Base-by-base conservation (phyloP, 2,113 vertebrate genomes). In the Ariopsis seemanni region DNA sequence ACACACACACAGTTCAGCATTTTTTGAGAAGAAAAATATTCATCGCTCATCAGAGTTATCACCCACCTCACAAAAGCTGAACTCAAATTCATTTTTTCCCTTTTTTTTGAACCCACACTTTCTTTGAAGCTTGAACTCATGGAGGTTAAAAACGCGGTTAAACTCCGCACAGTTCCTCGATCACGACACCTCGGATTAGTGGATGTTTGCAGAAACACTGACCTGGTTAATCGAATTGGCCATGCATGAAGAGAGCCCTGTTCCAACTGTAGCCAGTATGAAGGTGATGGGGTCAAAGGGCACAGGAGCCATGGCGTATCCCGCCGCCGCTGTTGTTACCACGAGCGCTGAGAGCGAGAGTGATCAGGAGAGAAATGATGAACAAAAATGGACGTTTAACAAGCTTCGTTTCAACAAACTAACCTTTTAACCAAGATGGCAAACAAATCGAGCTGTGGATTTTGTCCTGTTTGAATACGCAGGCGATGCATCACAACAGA, bases 141-240 rank as follows among this genome's bases (percentile, higher is more conserved):
- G 14, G 0, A 6, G 10, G 11, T 30, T 0, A 30, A 15, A 65
- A n/a, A 25, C 2, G 7, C 8, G 20, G 60, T 22, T 10, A 15
- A 42, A 42, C 7, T 2, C 14, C 30, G 12, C 14, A 9, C 6
- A 72, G 69, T 9, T 20, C 34, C 15, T 9, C 14, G n/a, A 5
- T 67, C 34, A 42, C 34, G 34, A 42, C 34, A 42, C 34, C 34
- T 42, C 34, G 34, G 78, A 30, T 25, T 20, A 5, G 14, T 63
- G 18, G 7, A n/a, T 78, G 34, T 57, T 50, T 67, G 52, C 17
- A 30, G 67, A 22, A 18, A 92, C 84, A 95, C 97, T 94, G 84
- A 99, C 98, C 98, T 99, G 98, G 90, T 99, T 99, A 92, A 99
- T 97, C 89, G 97, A 96, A 87, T 99, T 99, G 93, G 98, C 98